phyloP scores from a whole-genome alignment of 2,888 invertebrate species.

The Reticulitermes lucifugus region DNA sequence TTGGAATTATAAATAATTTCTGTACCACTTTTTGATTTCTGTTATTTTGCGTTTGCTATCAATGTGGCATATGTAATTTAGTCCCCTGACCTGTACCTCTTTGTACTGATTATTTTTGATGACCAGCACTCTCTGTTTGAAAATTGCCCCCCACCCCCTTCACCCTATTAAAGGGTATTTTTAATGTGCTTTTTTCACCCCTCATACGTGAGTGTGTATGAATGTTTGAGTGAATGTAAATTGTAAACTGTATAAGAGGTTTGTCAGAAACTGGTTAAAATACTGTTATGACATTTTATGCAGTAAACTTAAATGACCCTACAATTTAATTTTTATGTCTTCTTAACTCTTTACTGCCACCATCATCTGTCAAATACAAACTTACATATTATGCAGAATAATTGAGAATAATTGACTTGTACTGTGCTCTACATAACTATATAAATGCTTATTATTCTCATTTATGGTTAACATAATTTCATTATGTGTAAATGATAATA shows the following conservation, averaged over 20 bases:
- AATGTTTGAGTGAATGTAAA: slow-evolving; percentile 23
- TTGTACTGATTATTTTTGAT: not conserved
- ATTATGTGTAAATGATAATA: too few species aligned
- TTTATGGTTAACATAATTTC: too few species aligned
- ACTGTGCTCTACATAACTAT: too few species aligned
- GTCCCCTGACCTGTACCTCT: slow-evolving; percentile 24
- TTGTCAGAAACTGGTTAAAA: slow-evolving; percentile 23
- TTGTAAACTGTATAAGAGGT: not conserved
- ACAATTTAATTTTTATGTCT: too few species aligned
- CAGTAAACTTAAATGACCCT: not conserved
- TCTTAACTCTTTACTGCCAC: too few species aligned
- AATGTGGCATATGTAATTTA: slow-evolving; percentile 47
- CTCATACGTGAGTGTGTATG: slow-evolving; percentile 19
- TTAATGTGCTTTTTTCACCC: slow-evolving; percentile 37
- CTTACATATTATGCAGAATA: too few species aligned
- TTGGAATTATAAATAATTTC: slow-evolving; percentile 2
- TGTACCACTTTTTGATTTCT: slow-evolving; percentile 23
- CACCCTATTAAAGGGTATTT: slow-evolving; percentile 6
- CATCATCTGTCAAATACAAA: too few species aligned
- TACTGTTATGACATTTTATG: not conserved
- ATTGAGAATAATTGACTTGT: too few species aligned
- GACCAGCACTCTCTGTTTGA: slow-evolving; percentile 22
- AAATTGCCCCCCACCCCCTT: not conserved
- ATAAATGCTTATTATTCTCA: too few species aligned
- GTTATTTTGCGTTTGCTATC: slow-evolving; percentile 43